Percentiles rank a stretch among this genome's conserved stretches.
phyloP scores from a whole-genome alignment of 23 tunicate genomes.

The Halocynthia aurantium region DNA sequence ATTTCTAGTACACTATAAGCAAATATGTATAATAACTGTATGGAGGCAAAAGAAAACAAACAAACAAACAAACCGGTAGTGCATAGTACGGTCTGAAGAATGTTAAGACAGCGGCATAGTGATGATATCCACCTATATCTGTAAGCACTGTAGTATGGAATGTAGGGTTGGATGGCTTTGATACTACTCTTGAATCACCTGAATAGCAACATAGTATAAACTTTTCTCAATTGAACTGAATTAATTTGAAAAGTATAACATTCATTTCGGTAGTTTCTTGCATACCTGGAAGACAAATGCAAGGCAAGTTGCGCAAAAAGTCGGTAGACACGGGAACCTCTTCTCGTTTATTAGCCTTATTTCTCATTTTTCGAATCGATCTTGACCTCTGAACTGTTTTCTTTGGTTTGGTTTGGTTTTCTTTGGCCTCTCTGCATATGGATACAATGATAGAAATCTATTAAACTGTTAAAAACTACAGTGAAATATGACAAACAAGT shows the following conservation, averaged over 20 bases:
- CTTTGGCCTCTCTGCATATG: background rate
- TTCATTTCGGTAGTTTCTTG: background rate
- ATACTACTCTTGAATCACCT: constrained; percentile 62
- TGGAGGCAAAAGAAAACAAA: background rate
- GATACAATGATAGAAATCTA: no score
- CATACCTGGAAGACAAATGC: constrained; percentile 69
- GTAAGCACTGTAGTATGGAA: constrained; percentile 59
- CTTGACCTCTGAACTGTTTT: constrained; percentile 21
- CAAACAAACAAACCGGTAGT: constrained; percentile 11
- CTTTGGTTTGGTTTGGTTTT: no score
- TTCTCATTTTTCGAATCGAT: constrained; percentile 48
- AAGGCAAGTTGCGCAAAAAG: constrained; percentile 63
- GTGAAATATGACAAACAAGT: no score
- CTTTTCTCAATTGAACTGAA: background rate
- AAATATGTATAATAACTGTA: background rate
- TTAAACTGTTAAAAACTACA: no score
- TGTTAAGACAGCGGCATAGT: constrained; percentile 59
- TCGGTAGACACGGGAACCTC: constrained; percentile 67
- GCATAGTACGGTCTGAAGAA: constrained; percentile 43
- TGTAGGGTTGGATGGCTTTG: constrained; percentile 15
- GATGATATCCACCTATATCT: constrained; percentile 61
- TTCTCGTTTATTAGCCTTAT: constrained; percentile 55
- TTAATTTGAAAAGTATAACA: background rate
- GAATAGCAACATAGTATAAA: constrained; percentile 2
- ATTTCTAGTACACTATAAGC: no score